Conservation (phyloP, 2,888 invertebrate genomes). For the Galeopsomyia nigrocyanea region DNA sequence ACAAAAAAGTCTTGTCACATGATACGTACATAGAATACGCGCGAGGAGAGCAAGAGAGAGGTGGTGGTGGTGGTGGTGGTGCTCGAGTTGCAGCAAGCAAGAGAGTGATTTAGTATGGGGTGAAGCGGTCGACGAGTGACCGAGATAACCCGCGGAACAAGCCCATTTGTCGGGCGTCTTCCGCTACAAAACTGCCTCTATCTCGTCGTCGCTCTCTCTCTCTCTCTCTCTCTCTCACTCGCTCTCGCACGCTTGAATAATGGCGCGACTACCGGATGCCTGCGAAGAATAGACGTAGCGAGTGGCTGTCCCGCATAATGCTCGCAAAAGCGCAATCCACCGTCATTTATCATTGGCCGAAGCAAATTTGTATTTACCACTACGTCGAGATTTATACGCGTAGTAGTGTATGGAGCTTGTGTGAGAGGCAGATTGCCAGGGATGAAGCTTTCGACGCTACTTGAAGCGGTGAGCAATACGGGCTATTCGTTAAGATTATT, state of each 20-base stretch:
- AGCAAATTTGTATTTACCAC: constrained; percentile 39
- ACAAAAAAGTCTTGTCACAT: background rate
- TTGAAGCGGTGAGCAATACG: too few relatives aligned
- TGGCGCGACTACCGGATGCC: constrained; percentile 54
- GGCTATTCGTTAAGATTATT: too few relatives aligned
- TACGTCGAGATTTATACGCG: constrained; percentile 11
- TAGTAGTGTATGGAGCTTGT: background rate
- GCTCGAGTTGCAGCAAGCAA: constrained; percentile 55
- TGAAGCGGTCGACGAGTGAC: constrained; percentile 64
- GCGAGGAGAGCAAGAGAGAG: background rate
- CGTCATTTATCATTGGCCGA: constrained; percentile 45
- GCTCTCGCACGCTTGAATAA: constrained; percentile 59
- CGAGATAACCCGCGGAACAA: constrained; percentile 67
- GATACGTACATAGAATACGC: background rate
- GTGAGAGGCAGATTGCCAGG: constrained; percentile 21
- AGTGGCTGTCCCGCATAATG: constrained; percentile 43
- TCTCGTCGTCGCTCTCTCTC: constrained; percentile 37
- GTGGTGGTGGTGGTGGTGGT: constrained; percentile 51
- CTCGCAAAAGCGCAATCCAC: constrained; percentile 39
- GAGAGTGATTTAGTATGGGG: constrained; percentile 65
- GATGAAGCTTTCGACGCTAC: constrained; percentile 36
- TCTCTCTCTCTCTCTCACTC: constrained; percentile 11
- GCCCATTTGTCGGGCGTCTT: constrained; percentile 67
- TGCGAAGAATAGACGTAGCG: constrained; percentile 42
- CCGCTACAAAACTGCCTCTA: constrained; percentile 65